A percentile compares a stretch with the other conserved stretches of the same genome.
Conservation (phyloP, 2,888 invertebrate genomes). For the Xylota segnis region DNA sequence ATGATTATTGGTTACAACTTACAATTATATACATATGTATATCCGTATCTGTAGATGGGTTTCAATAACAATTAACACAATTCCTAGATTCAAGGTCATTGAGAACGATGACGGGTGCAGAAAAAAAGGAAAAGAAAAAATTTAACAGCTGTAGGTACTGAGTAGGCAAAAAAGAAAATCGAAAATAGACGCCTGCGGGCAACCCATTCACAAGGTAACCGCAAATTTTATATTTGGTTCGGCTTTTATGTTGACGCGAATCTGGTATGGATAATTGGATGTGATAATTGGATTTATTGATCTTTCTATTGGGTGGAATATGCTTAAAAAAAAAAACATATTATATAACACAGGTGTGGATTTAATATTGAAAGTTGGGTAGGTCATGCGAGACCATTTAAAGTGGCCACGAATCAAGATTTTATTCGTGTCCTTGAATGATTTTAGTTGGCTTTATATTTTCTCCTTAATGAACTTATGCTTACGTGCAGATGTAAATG, state of each 20-base stretch:
- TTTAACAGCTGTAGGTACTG: slow-evolving; percentile 9
- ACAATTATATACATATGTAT: slow-evolving; percentile 6
- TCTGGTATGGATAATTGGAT: not conserved
- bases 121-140: not conserved
- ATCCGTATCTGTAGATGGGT: not conserved
- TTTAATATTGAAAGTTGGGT: not conserved
- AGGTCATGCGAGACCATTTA: slow-evolving; percentile 1
- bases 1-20: not conserved
- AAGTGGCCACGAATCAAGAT: not conserved
- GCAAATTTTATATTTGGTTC: not conserved
- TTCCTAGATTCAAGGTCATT: slow-evolving; percentile 18
- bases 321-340: not conserved
- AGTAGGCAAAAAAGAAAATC: not conserved
- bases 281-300: slow-evolving; percentile 20
- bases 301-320: not conserved
- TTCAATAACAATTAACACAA: slow-evolving; percentile 25
- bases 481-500: not conserved
- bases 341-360: slow-evolving; percentile 11
- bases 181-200: slow-evolving; percentile 5
- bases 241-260: not conserved
- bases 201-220: slow-evolving; percentile 11
- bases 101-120: not conserved
- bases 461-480: not conserved
- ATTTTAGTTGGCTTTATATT: not conserved
- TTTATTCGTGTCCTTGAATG: not conserved